A percentile compares a stretch with the other conserved stretches of the same genome.
phyloP scores from a whole-genome alignment of 2,113 vertebrate genomes.

The Azemiops feae region DNA sequence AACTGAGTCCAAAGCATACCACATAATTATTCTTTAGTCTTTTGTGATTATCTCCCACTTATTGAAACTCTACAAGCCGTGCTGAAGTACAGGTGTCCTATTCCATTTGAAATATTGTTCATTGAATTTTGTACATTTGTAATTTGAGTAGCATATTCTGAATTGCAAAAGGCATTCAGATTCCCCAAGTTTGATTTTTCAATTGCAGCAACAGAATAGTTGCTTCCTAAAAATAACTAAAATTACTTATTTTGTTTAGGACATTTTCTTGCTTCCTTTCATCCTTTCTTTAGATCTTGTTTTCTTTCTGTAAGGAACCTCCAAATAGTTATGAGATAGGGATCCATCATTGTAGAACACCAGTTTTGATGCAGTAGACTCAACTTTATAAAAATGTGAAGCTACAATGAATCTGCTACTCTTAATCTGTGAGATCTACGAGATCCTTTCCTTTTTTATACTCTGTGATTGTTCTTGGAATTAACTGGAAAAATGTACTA shows the following conservation, averaged over 20 bases:
- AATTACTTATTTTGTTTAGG: not conserved
- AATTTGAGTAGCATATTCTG: not conserved
- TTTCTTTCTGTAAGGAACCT: not conserved
- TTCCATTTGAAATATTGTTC: not conserved
- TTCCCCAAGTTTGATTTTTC: too few relatives aligned
- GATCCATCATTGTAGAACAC: not conserved
- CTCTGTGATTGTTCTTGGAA: not conserved
- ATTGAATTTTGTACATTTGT: slow-evolving; percentile 7
- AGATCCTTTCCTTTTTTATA: not conserved
- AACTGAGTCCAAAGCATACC: not conserved
- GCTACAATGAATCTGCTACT: not conserved
- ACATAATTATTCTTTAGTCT: not conserved
- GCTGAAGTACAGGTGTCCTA: not conserved
- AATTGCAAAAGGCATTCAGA: not conserved
- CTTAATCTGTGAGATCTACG: not conserved
- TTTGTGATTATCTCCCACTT: not conserved
- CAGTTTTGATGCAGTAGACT: not conserved
- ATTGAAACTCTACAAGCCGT: not conserved
- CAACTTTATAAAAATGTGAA: not conserved
- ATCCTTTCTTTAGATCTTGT: not conserved
- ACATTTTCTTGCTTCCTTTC: not conserved
- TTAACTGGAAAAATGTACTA: not conserved
- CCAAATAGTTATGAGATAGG: not conserved
- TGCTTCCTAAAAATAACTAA: not conserved
- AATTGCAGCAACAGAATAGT: not conserved